Evolutionary conservation across 1,140 invertebrate genomes (phyloP).

Genomic region (Agrilus planipennis): DNA sequence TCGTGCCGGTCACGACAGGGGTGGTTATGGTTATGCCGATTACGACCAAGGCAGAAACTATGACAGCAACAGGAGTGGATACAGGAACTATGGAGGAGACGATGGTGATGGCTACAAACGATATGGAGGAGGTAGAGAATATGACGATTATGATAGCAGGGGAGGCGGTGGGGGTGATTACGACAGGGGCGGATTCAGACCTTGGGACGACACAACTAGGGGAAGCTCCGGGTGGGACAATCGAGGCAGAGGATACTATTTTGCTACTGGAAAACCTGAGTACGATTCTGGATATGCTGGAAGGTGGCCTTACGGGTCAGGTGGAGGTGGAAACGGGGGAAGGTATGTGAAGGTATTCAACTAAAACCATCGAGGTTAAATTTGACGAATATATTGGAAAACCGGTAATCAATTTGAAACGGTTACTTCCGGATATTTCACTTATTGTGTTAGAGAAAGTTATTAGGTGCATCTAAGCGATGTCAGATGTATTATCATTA

Average conservation of each 20-base stretch:
- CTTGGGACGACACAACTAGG: conserved; percentile 40
- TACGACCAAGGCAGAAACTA: background rate
- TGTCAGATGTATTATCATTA: too few relatives aligned
- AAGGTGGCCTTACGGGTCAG: conserved; percentile 24
- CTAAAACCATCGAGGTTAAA: too few relatives aligned
- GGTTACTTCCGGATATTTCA: too few relatives aligned
- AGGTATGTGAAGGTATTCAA: too few relatives aligned
- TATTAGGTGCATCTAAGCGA: too few relatives aligned
- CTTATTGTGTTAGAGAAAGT: too few relatives aligned
- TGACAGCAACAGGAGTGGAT: background rate
- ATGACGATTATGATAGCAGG: conserved; percentile 6
- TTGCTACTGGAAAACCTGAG: conserved; percentile 37
- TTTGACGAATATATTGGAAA: too few relatives aligned
- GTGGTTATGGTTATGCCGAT: background rate
- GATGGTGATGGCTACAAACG: conserved; percentile 7
- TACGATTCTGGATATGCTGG: conserved; percentile 32
- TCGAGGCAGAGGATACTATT: conserved; percentile 42
- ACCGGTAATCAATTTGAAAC: too few relatives aligned
- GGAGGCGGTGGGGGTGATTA: conserved; percentile 12
- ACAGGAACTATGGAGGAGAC: conserved; percentile 1
- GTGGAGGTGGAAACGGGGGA: conserved; percentile 1
- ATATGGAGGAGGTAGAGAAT: conserved; percentile 1
- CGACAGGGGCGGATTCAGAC: conserved; percentile 37
- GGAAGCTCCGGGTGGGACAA: conserved; percentile 39
- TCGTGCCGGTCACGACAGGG: too few relatives aligned